These are phyloP conservation scores for Epinotia bilunana DNA, from an alignment of 2,888 invertebrate species.

Conservation along the genomic window DNA sequence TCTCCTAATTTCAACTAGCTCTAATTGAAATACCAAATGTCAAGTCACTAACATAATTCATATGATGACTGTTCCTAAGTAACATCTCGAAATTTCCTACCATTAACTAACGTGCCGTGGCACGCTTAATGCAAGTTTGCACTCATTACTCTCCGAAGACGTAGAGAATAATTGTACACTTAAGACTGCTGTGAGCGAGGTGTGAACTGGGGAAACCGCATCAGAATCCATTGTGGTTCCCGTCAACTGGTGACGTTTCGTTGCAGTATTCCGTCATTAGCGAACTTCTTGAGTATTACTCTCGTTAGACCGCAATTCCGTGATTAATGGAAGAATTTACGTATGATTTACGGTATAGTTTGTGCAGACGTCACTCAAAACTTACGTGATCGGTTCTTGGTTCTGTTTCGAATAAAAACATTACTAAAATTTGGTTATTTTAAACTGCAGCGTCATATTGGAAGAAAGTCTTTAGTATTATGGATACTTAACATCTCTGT, in stretches of 20 bases:
- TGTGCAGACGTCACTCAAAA: not conserved
- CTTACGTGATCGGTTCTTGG: not conserved
- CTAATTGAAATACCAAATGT: not conserved
- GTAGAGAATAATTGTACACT: constrained; percentile 42
- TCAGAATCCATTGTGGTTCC: constrained; percentile 37
- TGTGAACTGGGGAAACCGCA: constrained; percentile 35
- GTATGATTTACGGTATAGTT: not conserved
- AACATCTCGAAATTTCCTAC: constrained; percentile 31
- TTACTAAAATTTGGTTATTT: not conserved
- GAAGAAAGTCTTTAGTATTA: not conserved
- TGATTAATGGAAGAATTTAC: not conserved
- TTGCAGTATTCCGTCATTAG: not conserved
- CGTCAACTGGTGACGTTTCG: constrained; percentile 28
- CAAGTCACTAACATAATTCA: not conserved
- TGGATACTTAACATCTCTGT: no score
- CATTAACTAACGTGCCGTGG: constrained; percentile 46
- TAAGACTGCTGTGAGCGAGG: constrained; percentile 31
- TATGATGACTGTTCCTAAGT: not conserved
- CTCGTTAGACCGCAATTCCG: not conserved
- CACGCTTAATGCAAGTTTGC: constrained; percentile 51
- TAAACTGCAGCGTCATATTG: not conserved
- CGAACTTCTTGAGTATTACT: not conserved
- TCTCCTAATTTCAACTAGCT: not conserved
- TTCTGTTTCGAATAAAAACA: no score
- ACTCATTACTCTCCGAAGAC: constrained; percentile 47